Percentiles rank a stretch among this genome's conserved stretches.
Conservation (phyloP, 2,888 invertebrate species). For the Melanostoma scalare region DNA sequence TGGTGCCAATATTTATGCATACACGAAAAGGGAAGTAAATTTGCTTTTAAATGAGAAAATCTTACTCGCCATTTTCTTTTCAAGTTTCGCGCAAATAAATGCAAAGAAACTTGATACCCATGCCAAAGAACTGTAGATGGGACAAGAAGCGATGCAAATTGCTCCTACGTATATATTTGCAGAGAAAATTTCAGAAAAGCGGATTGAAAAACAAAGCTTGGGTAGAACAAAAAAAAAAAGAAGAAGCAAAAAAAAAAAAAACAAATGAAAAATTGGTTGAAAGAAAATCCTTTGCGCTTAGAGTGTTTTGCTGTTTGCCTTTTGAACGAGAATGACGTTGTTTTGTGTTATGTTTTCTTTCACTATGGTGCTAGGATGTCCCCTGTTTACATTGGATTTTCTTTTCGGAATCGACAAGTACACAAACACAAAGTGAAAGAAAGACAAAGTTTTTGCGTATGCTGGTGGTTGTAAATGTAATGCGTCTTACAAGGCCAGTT, state of each 20-base stretch:
- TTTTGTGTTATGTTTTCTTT: too few species aligned
- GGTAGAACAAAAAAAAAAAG: slow-evolving; percentile 24
- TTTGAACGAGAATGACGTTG: neutral
- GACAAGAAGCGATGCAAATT: slow-evolving; percentile 27
- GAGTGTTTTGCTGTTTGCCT: slow-evolving; percentile 18
- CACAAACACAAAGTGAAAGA: neutral
- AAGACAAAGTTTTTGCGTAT: neutral
- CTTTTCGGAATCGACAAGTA: slow-evolving; percentile 7
- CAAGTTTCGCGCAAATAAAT: slow-evolving; percentile 12
- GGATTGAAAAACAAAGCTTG: slow-evolving; percentile 40
- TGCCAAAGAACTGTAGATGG: neutral
- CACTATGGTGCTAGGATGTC: too few species aligned
- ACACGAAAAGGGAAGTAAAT: slow-evolving; percentile 8
- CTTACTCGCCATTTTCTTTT: slow-evolving; percentile 5
- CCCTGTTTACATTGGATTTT: neutral
- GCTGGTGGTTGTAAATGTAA: slow-evolving; percentile 11
- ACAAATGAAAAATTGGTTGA: neutral
- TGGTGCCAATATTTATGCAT: slow-evolving; percentile 3
- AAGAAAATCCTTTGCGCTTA: slow-evolving; percentile 47
- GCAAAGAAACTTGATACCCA: neutral
- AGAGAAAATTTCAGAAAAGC: slow-evolving; percentile 26
- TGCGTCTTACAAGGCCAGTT: slow-evolving; percentile 9
- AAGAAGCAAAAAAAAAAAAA: slow-evolving; percentile 17
- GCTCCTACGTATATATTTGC: slow-evolving; percentile 9
- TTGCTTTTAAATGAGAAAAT: slow-evolving; percentile 21